phyloP scores from a whole-genome alignment of 92 coral and sea anemone genomes.

The Epizoanthus stellaris region DNA sequence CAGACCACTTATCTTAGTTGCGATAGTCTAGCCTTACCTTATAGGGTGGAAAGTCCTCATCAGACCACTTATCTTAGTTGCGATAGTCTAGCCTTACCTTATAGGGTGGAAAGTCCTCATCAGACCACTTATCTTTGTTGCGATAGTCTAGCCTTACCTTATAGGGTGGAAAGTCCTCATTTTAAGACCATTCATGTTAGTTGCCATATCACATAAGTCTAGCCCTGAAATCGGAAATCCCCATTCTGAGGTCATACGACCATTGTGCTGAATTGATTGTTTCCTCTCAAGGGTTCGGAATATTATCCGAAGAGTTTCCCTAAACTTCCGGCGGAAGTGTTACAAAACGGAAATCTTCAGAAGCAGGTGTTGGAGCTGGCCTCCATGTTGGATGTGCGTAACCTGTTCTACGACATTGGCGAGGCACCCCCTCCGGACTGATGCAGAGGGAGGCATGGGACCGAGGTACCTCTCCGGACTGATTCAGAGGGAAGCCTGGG shows the following conservation, averaged over 20 bases:
- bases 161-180: too few relatives aligned
- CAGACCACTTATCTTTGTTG: too few relatives aligned
- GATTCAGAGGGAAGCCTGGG: neutral
- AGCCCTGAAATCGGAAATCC: neutral
- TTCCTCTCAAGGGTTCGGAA: slow-evolving; percentile 78
- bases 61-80: too few relatives aligned
- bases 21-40: too few relatives aligned
- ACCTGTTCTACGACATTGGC: slow-evolving; percentile 89
- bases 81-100: too few relatives aligned
- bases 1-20: too few relatives aligned
- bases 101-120: too few relatives aligned
- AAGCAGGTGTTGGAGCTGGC: slow-evolving; percentile 91
- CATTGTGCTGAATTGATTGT: neutral
- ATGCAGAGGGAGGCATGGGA: slow-evolving; percentile 30
- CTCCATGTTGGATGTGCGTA: slow-evolving; percentile 91
- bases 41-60: too few relatives aligned
- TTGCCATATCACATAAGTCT: too few relatives aligned
- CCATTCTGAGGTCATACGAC: neutral
- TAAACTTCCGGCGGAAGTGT: slow-evolving; percentile 84
- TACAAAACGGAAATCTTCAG: slow-evolving; percentile 83
- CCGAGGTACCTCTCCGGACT: slow-evolving; percentile 30
- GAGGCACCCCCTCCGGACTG: slow-evolving; percentile 88
- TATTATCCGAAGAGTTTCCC: slow-evolving; percentile 95
- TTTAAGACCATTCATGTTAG: too few relatives aligned
- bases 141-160: too few relatives aligned